Evolutionary conservation across 2,888 invertebrate genomes (phyloP).

Genomic region (Zygogramma bicolorata): DNA sequence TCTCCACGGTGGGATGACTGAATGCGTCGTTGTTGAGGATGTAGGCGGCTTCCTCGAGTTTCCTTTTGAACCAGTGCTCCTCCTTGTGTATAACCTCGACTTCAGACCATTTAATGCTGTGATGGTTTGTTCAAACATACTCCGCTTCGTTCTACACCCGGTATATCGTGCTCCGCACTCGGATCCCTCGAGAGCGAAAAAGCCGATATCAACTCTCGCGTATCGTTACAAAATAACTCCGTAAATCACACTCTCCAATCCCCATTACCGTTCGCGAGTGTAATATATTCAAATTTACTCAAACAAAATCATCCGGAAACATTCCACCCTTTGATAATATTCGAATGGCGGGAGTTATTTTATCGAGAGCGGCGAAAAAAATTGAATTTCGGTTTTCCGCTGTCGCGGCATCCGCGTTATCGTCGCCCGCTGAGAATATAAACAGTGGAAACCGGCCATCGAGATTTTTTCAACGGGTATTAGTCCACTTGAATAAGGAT

Average conservation of each 20-base stretch:
- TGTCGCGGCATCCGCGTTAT: not conserved
- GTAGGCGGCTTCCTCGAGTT: too few relatives aligned
- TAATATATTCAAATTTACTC: conserved; percentile 37
- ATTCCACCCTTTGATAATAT: conserved; percentile 33
- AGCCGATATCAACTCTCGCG: not conserved
- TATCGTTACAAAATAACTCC: conserved; percentile 23
- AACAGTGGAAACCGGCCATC: not conserved
- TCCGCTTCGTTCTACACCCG: too few relatives aligned
- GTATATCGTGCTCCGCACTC: not conserved
- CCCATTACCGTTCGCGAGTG: conserved; percentile 28
- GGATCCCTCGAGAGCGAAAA: not conserved
- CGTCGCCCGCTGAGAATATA: not conserved
- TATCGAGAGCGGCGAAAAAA: conserved; percentile 22
- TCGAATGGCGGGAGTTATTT: conserved; percentile 27
- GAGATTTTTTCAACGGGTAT: not conserved
- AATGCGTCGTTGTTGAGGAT: too few relatives aligned
- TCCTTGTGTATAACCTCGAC: too few relatives aligned
- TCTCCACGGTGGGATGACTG: too few relatives aligned
- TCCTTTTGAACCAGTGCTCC: too few relatives aligned
- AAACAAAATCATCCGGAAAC: conserved; percentile 39
- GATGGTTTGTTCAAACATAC: too few relatives aligned
- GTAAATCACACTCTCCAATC: conserved; percentile 29
- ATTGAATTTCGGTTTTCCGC: conserved; percentile 15
- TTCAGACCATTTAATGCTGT: too few relatives aligned
- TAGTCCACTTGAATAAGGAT: too few relatives aligned